Evolutionary conservation across 2,888 invertebrate species (phyloP).

Genomic region (Stictocephala bisonia): DNA sequence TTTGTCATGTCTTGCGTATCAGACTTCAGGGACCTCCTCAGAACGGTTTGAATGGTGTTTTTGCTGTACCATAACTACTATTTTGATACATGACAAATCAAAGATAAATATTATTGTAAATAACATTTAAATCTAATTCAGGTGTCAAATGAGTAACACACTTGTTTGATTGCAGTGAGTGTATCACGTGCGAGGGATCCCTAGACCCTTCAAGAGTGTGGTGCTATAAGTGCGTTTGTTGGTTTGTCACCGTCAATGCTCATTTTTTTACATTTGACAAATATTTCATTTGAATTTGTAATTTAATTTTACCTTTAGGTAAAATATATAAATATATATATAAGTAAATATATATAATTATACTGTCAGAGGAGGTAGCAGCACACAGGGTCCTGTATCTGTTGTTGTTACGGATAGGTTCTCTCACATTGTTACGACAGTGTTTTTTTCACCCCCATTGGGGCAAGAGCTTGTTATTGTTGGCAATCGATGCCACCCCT

Average conservation of each 20-base stretch:
- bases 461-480: slow-evolving; percentile 20
- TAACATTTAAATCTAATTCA: too few relatives aligned
- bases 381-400: slow-evolving; percentile 23
- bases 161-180: slow-evolving; percentile 12
- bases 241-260: slow-evolving; percentile 37
- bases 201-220: slow-evolving; percentile 24
- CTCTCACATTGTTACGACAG: not conserved
- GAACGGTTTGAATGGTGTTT: too few relatives aligned
- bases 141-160: too few relatives aligned
- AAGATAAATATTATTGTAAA: too few relatives aligned
- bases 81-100: too few relatives aligned
- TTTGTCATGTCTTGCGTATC: too few relatives aligned
- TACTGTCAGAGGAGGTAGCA: slow-evolving; percentile 5
- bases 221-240: slow-evolving; percentile 36
- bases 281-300: slow-evolving; percentile 32
- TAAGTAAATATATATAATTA: slow-evolving; percentile 24
- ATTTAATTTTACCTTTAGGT: slow-evolving; percentile 25
- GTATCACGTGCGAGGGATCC: slow-evolving; percentile 18
- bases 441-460: slow-evolving; percentile 12
- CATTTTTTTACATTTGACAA: slow-evolving; percentile 44
- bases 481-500: not conserved
- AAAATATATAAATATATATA: slow-evolving; percentile 31
- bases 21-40: too few relatives aligned
- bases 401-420: slow-evolving; percentile 28
- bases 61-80: too few relatives aligned